Percentiles rank a stretch among this genome's conserved stretches.
Conservation (phyloP, 2,797 vertebrate species). For the Graptemys geographica region DNA sequence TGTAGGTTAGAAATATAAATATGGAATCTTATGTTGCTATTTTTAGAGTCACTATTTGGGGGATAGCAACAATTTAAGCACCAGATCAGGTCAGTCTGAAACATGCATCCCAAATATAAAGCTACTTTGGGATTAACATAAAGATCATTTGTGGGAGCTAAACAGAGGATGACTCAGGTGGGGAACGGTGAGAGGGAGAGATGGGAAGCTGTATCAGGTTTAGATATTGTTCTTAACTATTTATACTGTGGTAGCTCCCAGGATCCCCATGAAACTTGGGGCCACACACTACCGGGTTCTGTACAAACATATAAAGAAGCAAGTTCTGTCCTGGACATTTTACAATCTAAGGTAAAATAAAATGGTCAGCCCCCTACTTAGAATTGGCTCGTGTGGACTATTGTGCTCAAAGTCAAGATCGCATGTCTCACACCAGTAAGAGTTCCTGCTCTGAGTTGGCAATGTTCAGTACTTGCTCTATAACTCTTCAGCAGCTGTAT, state of each 20-base stretch:
- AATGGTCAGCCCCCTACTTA: not conserved
- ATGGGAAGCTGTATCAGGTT: not conserved
- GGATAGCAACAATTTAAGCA: not conserved
- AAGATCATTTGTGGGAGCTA: not conserved
- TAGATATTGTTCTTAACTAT: not conserved
- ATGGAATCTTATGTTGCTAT: fast-evolving
- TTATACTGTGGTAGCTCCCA: not conserved
- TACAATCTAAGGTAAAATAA: not conserved
- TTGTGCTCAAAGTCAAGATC: not conserved
- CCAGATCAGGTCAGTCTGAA: not conserved
- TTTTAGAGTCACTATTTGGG: fast-evolving
- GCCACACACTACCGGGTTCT: fast-evolving
- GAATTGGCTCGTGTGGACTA: not conserved
- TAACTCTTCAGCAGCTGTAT: not conserved
- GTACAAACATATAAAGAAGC: not conserved
- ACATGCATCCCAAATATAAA: not conserved
- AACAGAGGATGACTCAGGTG: not conserved
- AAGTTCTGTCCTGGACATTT: not conserved
- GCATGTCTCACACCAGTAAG: not conserved
- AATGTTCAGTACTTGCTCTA: not conserved
- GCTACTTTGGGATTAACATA: not conserved
- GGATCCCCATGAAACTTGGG: fast-evolving
- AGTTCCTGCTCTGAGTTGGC: not conserved
- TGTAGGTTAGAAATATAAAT: not conserved
- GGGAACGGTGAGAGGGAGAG: not conserved